These are phyloP conservation scores for Bembecia ichneumoniformis DNA, from an alignment of 2,888 invertebrate species.

Conservation along the genomic window DNA sequence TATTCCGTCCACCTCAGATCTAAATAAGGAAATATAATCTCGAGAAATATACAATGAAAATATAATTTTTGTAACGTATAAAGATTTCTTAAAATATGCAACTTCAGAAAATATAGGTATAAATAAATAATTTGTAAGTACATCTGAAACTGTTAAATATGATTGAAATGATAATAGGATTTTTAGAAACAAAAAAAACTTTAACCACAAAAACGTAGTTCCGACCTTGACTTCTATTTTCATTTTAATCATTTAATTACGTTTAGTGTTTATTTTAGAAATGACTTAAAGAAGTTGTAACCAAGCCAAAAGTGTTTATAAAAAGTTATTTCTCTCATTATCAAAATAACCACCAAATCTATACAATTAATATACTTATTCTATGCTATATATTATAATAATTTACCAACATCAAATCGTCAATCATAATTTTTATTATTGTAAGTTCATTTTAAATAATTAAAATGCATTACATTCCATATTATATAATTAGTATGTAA, in stretches of 20 bases:
- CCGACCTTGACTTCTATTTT: slow-evolving; percentile 52
- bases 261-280: neutral
- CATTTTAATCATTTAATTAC: slow-evolving; percentile 50
- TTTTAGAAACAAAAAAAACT: slow-evolving; percentile 30
- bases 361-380: too few species aligned
- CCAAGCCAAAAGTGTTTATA: too few species aligned
- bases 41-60: neutral
- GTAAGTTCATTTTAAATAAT: slow-evolving; percentile 3
- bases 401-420: too few species aligned
- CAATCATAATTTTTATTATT: slow-evolving; percentile 3
- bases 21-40: slow-evolving; percentile 11
- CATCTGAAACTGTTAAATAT: slow-evolving; percentile 2
- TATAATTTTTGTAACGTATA: slow-evolving; percentile 8
- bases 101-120: neutral
- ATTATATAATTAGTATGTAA: too few species aligned
- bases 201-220: neutral
- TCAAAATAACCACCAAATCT: too few species aligned
- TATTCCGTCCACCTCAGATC: slow-evolving; percentile 30
- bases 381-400: too few species aligned
- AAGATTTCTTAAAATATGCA: neutral
- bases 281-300: too few species aligned
- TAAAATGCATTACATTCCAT: too few species aligned
- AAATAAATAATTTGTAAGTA: neutral
- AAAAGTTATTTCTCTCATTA: too few species aligned
- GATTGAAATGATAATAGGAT: slow-evolving; percentile 69